Conservation (phyloP, 2,113 vertebrate genomes). For the Oreotrochilus melanogaster region DNA sequence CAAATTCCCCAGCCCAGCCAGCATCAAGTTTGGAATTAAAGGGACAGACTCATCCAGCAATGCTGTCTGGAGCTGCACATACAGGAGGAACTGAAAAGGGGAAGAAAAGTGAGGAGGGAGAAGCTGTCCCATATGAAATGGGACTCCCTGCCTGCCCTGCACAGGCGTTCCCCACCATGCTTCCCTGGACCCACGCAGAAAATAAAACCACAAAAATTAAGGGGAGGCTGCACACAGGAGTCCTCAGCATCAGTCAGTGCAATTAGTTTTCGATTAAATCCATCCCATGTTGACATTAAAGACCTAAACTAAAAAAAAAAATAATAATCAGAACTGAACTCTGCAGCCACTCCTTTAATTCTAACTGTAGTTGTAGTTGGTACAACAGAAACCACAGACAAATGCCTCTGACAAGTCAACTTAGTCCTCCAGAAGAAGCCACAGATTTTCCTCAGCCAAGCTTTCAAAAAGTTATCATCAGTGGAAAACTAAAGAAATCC, state of each 20-base stretch:
- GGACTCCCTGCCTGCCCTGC: not conserved
- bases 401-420: not conserved
- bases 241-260: not conserved
- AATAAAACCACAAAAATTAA: not conserved
- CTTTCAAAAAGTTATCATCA: not conserved
- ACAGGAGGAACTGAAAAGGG: not conserved
- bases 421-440: not conserved
- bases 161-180: rapidly evolving
- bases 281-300: not conserved
- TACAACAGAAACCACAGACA: rapidly evolving
- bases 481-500: not conserved
- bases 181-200: not conserved
- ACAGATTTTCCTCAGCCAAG: not conserved
- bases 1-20: not conserved
- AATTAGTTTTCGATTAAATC: not conserved
- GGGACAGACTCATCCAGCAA: not conserved
- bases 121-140: too few species aligned
- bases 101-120: not conserved
- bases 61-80: not conserved
- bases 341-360: not conserved
- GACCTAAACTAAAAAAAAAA: not conserved
- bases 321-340: not conserved
- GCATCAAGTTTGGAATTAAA: not conserved
- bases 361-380: not conserved
- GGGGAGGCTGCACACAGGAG: not conserved